These are phyloP conservation scores for Coranthus polyacanthus DNA, from an alignment of 2,797 vertebrate species.

Conservation along the genomic window DNA sequence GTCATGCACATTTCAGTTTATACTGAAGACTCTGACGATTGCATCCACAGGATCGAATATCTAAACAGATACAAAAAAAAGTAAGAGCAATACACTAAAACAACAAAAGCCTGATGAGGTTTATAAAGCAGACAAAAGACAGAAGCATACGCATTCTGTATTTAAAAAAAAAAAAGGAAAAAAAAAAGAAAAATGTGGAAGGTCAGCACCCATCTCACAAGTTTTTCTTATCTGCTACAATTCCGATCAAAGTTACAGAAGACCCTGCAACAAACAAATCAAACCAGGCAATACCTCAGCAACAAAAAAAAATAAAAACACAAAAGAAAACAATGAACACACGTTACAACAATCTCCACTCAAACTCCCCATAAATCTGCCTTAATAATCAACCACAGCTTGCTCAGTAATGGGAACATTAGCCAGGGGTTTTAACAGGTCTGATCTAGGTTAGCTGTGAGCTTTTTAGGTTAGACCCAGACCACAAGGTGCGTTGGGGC, in stretches of 20 bases:
- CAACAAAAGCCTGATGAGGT: conserved; percentile 46
- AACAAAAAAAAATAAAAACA: conserved; percentile 8
- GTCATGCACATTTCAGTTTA: conserved; percentile 81
- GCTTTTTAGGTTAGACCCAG: conserved; percentile 32
- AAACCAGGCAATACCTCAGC: conserved; percentile 44
- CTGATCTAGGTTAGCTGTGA: conserved; percentile 33
- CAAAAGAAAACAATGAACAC: conserved; percentile 29
- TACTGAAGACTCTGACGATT: conserved; percentile 69
- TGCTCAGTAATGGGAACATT: conserved; percentile 4
- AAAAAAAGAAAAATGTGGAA: conserved; percentile 46
- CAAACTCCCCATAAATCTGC: conserved; percentile 15
- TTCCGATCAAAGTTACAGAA: conserved; percentile 54
- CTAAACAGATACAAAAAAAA: conserved; percentile 54
- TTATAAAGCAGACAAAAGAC: conserved; percentile 38
- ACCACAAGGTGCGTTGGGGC: conserved; percentile 53
- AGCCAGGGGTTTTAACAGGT: neutral
- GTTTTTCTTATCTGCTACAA: conserved; percentile 30
- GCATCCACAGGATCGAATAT: conserved; percentile 77
- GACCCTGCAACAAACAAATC: conserved; percentile 49
- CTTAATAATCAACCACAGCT: neutral
- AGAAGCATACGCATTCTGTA: conserved; percentile 25
- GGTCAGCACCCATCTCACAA: conserved; percentile 33
- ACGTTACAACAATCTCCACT: conserved; percentile 45
- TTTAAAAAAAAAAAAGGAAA: conserved; percentile 39
- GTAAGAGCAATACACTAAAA: conserved; percentile 21